A percentile compares a stretch with the other conserved stretches of the same genome.
Evolutionary conservation across 2,113 vertebrate species (phyloP).

Genomic region (Ondatra zibethicus): DNA sequence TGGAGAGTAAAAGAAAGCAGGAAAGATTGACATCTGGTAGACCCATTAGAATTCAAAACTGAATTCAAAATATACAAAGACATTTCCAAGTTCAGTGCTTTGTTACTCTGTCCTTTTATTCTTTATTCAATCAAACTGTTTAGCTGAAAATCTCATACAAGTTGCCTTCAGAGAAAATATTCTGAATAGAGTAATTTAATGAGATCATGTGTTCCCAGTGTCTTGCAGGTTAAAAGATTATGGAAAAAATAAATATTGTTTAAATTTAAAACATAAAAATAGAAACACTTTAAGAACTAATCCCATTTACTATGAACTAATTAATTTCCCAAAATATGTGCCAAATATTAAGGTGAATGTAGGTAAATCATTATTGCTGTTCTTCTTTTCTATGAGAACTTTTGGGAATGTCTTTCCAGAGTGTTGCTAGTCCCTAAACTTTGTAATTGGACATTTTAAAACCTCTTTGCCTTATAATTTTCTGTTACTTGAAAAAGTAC

Average conservation of each 20-base stretch:
- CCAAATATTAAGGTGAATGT: conserved; percentile 30
- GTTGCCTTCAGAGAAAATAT: conserved; percentile 45
- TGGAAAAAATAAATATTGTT: conserved; percentile 58
- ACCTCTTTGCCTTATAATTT: conserved; percentile 65
- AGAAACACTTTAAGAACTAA: conserved; percentile 60
- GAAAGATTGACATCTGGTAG: conserved; percentile 21
- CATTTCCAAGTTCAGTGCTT: conserved; percentile 57
- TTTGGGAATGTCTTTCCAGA: neutral
- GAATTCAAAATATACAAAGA: neutral
- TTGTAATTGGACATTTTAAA: conserved; percentile 27
- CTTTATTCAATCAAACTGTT: conserved; percentile 36
- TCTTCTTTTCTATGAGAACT: neutral
- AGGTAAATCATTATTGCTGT: neutral
- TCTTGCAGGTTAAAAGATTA: conserved; percentile 27
- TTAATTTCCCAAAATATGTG: neutral
- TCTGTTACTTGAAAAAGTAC: neutral
- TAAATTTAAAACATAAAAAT: conserved; percentile 21
- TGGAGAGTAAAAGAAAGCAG: conserved; percentile 21
- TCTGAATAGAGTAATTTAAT: conserved; percentile 65
- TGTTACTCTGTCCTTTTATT: neutral
- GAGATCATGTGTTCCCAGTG: neutral
- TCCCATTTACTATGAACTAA: conserved; percentile 20
- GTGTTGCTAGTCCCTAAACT: neutral
- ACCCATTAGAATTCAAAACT: conserved; percentile 31
- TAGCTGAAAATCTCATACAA: conserved; percentile 36